These are phyloP conservation scores for Chironomus tentans DNA, from an alignment of 2,888 invertebrate species.

Conservation along the genomic window DNA sequence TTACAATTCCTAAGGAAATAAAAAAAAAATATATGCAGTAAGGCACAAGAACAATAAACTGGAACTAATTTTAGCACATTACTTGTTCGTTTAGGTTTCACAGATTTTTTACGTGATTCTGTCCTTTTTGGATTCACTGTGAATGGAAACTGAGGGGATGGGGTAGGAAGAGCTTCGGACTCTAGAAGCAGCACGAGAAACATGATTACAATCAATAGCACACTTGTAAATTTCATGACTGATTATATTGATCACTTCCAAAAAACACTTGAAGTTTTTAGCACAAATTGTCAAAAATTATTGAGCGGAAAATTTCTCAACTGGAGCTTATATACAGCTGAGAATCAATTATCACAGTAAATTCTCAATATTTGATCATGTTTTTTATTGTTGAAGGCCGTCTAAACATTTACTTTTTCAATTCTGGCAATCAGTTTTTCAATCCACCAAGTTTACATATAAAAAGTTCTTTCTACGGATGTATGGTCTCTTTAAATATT, in stretches of 20 bases:
- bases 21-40: too few species aligned
- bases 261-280: neutral
- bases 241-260: neutral
- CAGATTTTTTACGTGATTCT: too few species aligned
- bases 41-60: too few species aligned
- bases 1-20: too few species aligned
- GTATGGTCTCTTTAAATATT: too few species aligned
- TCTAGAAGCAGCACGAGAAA: neutral
- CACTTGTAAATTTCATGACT: neutral
- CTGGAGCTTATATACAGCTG: neutral
- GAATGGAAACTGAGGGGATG: neutral
- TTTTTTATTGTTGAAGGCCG: neutral
- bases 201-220: neutral
- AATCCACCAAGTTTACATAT: too few species aligned
- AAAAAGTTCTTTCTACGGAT: too few species aligned
- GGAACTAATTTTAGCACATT: too few species aligned
- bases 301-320: neutral
- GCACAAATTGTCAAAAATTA: neutral
- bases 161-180: neutral
- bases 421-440: too few species aligned
- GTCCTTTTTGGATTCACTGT: neutral
- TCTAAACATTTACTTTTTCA: too few species aligned
- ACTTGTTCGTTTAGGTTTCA: too few species aligned
- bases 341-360: neutral
- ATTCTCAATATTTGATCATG: neutral